Evolutionary conservation across 2,113 vertebrate species (phyloP).

Genomic region (Callionymus lyra): DNA sequence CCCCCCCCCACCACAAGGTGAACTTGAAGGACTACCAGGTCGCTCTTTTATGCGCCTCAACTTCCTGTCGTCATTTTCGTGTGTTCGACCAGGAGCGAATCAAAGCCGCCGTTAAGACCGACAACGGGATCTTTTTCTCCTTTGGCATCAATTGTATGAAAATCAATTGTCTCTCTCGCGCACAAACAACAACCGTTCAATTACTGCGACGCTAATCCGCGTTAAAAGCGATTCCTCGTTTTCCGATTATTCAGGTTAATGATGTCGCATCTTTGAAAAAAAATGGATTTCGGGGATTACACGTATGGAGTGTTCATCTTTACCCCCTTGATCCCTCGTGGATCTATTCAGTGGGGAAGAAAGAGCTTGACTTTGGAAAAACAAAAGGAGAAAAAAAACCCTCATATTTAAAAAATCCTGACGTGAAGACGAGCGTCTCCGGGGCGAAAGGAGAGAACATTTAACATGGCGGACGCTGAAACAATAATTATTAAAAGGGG

Average conservation of each 20-base stretch:
- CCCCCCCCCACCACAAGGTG: constrained; percentile 68
- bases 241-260: constrained; percentile 47
- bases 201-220: constrained; percentile 44
- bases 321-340: constrained; percentile 32
- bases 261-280: constrained; percentile 45
- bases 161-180: constrained; percentile 53
- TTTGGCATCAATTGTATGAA: constrained; percentile 46
- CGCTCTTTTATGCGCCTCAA: constrained; percentile 50
- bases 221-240: constrained; percentile 15
- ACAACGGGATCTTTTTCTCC: constrained; percentile 41
- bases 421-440: constrained; percentile 22
- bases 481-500: constrained; percentile 69
- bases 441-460: constrained; percentile 13
- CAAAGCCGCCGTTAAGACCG: constrained; percentile 50
- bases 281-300: constrained; percentile 35
- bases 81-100: constrained; percentile 40
- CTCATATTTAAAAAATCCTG: constrained; percentile 23
- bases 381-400: constrained; percentile 36
- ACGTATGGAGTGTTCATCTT: constrained; percentile 33
- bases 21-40: constrained; percentile 65
- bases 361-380: constrained; percentile 43
- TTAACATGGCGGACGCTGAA: constrained; percentile 38
- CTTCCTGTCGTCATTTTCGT: constrained; percentile 48
- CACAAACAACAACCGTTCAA: constrained; percentile 35
- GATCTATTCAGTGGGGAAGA: constrained; percentile 30